A percentile compares a stretch with the other conserved stretches of the same genome.
Evolutionary conservation across 2,888 invertebrate genomes (phyloP).

Genomic region (Cheilosia impressa): DNA sequence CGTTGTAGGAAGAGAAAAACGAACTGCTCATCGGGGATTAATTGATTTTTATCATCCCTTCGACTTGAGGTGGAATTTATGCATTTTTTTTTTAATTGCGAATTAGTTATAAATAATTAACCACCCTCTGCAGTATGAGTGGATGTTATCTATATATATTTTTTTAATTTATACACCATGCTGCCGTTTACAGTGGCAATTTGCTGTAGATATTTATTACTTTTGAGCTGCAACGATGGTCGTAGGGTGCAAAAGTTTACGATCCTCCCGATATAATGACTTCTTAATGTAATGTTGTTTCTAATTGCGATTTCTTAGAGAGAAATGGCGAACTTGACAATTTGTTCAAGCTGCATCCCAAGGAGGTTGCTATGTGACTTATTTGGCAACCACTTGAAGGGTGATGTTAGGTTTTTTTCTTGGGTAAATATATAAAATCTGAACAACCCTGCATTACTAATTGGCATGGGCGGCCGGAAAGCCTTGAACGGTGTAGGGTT

Average conservation of each 20-base stretch:
- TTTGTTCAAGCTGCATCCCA: background rate
- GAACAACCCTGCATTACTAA: no score
- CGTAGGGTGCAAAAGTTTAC: conserved; percentile 2
- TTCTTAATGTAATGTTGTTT: conserved; percentile 45
- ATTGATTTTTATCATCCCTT: conserved; percentile 60
- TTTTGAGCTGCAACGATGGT: conserved; percentile 11
- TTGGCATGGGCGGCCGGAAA: no score
- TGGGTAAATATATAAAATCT: no score
- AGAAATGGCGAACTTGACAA: background rate
- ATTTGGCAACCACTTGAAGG: background rate
- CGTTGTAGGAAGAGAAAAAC: no score
- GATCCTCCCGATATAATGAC: conserved; percentile 44
- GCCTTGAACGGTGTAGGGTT: no score
- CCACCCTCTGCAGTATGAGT: conserved; percentile 36
- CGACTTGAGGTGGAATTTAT: conserved; percentile 34
- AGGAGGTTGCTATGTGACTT: background rate
- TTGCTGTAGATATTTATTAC: conserved; percentile 10
- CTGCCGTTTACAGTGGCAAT: conserved; percentile 2
- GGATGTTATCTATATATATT: conserved; percentile 32
- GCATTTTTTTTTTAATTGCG: conserved; percentile 57
- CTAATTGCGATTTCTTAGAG: background rate
- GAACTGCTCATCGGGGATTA: conserved; percentile 39
- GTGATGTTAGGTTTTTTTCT: no score
- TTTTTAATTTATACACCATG: conserved; percentile 38
- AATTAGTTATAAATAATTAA: conserved; percentile 68